Conservation (phyloP, 2,888 invertebrate species). For the Cephus pygmeus region DNA sequence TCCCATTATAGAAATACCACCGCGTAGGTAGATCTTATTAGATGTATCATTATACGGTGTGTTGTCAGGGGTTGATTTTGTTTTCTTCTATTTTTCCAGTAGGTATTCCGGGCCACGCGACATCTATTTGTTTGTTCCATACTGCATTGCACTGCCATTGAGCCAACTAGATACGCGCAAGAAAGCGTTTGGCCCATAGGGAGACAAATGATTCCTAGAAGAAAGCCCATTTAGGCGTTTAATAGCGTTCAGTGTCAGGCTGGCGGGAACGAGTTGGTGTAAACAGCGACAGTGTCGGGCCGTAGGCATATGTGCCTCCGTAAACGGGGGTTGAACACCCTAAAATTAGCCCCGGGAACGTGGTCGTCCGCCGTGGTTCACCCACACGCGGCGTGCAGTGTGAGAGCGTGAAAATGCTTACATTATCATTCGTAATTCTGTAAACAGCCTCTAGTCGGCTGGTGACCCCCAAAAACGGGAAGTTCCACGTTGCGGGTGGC, state of each 20-base stretch:
- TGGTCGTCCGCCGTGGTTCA: slow-evolving; percentile 31
- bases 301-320: slow-evolving; percentile 29
- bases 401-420: slow-evolving; percentile 64
- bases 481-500: slow-evolving; percentile 59
- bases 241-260: slow-evolving; percentile 42
- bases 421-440: slow-evolving; percentile 66
- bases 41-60: not conserved
- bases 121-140: not conserved
- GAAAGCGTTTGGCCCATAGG: not conserved
- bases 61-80: not conserved
- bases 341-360: slow-evolving; percentile 63
- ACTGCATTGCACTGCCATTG: not conserved
- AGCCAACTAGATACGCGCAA: not conserved
- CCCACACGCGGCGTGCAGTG: slow-evolving; percentile 37
- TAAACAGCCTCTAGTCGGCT: slow-evolving; percentile 51
- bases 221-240: slow-evolving; percentile 28
- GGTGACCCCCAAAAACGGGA: slow-evolving; percentile 19
- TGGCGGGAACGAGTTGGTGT: slow-evolving; percentile 37
- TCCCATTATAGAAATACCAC: not conserved
- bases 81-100: not conserved
- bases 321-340: slow-evolving; percentile 59
- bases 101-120: not conserved
- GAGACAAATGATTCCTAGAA: slow-evolving; percentile 21
- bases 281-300: slow-evolving; percentile 46
- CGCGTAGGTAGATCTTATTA: slow-evolving; percentile 2